Conservation (phyloP, 2,888 invertebrate genomes). For the Mesorhabditis sp. region DNA sequence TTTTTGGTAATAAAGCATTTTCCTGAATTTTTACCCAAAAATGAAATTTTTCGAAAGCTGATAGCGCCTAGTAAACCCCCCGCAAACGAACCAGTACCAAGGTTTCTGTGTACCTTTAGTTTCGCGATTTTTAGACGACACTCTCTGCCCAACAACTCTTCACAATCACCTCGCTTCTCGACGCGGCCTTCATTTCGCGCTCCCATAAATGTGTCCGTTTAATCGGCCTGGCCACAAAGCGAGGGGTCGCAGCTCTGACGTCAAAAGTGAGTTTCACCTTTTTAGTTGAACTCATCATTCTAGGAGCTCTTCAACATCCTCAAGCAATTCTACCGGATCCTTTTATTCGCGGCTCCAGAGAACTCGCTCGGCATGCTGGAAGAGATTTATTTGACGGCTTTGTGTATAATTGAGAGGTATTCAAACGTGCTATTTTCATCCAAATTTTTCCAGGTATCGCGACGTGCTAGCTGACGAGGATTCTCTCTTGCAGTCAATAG, state of each 20-base stretch:
- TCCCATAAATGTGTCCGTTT: not conserved
- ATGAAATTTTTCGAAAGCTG: too few species aligned
- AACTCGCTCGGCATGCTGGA: constrained; percentile 34
- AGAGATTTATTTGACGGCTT: constrained; percentile 22
- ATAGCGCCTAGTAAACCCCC: too few species aligned
- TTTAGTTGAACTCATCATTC: constrained; percentile 9
- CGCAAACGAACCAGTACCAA: too few species aligned
- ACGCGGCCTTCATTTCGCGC: constrained; percentile 12
- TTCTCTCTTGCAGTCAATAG: constrained; percentile 30
- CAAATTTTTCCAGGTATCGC: constrained; percentile 11
- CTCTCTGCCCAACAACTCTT: not conserved
- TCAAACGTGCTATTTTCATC: constrained; percentile 7
- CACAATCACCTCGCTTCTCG: constrained; percentile 22
- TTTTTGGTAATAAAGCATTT: too few species aligned
- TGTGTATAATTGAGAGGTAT: constrained; percentile 11
- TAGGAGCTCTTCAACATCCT: constrained; percentile 40
- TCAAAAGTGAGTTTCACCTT: constrained; percentile 15
- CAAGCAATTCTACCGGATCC: constrained; percentile 44
- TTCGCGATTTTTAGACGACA: not conserved
- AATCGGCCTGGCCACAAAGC: constrained; percentile 8
- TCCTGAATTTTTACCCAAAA: too few species aligned
- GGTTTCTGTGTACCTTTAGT: too few species aligned
- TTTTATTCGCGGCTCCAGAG: constrained; percentile 40
- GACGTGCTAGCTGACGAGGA: constrained; percentile 16
- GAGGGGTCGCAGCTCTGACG: constrained; percentile 16